Base-by-base conservation (phyloP, 2,113 vertebrate species). In the Coturnix japonica region DNA sequence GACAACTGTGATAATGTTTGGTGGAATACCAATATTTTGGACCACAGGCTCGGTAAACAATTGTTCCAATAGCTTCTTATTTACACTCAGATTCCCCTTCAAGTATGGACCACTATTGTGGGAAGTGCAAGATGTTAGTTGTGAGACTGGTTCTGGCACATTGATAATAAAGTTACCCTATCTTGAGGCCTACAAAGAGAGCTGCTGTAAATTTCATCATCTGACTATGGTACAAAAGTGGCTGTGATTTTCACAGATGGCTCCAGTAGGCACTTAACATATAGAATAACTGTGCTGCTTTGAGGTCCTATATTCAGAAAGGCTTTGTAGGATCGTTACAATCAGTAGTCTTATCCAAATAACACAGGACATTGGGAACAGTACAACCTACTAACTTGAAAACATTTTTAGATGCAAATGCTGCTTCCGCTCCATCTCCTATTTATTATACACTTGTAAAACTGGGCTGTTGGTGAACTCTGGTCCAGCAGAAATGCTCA, bases 1-100 rank as follows among this genome's bases (percentile, higher is more conserved):
- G 78, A 72, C 67, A 78, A 26, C 18, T 46, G 60, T 53, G 57
- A 84, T 25, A 74, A 81, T 81, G 84, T 53, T 47, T 89, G 83
- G 57, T 44, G 87, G 81, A 53, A 44, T 65, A 59, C 81, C 89
- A 75, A 20, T 76, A 79, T 31, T 39, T 87, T 53, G 43, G 72
- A 69, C 31, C n/a, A n/a, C 0, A 0, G 71, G 33, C 26, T 72
- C 70, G 86, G 77, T 84, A 63, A 84, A 54, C n/a, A 53, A 0
- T 23, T 81, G 10, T 39, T 69, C 6, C 0, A 47, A 53, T 72
- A 51, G 30, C 49, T 76, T 19, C 1, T 63, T 81, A 85, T 76
- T 85, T 66, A 59, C 46, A 44, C 2, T 25, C 33, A 54, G 31
- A 59, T 83, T 92, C 51, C 61, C 60, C 22, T 43, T 73, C 69